Base-by-base conservation (phyloP, 64 coral and sea anemone genomes). In the Montipora sp. region DNA sequence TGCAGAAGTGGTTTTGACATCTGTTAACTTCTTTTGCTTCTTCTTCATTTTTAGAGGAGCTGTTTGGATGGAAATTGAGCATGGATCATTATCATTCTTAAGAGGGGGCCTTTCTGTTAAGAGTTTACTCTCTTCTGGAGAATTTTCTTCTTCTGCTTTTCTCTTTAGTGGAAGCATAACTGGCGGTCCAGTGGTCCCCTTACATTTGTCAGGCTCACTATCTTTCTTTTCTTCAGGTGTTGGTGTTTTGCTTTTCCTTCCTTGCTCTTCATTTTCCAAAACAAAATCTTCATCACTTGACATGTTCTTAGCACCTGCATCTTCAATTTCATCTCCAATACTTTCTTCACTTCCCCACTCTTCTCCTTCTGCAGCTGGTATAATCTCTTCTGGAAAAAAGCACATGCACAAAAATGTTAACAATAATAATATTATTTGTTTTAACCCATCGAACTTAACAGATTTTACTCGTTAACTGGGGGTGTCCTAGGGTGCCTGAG, bases 271-370 rank as follows among this genome's bases (percentile, higher is more conserved):
- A 59, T 87, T 47, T 66, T 92, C 78, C 53, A 91, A 63, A 76
- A 73, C 77, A 10, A 87, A 94, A 45, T 97, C 95, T 84, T 97
- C 95, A 20, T 97, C 95, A 36, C 91, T 94, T 14, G 92, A 61
- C 55, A 83, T 93, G 22, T 75, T 78, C 45, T 78, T 66, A 7
- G 91, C 91, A 19, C 91, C 95, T 58, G 87, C 95, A 19, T 89
- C 87, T 15, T 96, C 92, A 84, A 81, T 90, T 50, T 94, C 83
- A 60, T 94, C 93, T 65, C 60, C 87, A 83, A 86, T 79, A 71
- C 92, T 97, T 77, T 72, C 89, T 75, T 97, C 95, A 89, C 95
- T 97, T 36, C 95, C 92, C 83, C 92, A 97, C 47, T 97, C 95
- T 13, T 97, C 95, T 67, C 47, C 93, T 51, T 58, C 77, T 88